phyloP scores from a whole-genome alignment of 2,113 vertebrate species.

The Poicephalus meyeri region DNA sequence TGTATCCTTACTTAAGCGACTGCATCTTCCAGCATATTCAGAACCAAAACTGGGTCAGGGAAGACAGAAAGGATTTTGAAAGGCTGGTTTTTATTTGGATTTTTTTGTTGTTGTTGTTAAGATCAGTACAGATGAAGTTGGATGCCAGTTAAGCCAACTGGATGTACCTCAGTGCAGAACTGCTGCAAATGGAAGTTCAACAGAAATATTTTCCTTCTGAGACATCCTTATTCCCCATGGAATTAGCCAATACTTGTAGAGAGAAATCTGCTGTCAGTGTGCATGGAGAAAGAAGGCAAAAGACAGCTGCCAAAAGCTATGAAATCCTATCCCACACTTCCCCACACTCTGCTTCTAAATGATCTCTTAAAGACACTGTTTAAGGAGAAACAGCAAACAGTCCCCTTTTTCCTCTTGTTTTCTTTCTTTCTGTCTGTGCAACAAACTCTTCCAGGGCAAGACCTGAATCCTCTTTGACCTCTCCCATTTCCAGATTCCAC shows the following conservation, averaged over 20 bases:
- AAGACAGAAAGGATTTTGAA: background rate
- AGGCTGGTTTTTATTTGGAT: background rate
- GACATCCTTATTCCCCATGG: background rate
- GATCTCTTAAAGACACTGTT: background rate
- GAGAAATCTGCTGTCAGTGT: background rate
- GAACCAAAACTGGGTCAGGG: background rate
- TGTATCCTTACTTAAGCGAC: background rate
- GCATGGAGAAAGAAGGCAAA: constrained; percentile 27
- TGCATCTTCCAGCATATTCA: background rate
- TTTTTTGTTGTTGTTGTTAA: background rate
- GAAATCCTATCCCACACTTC: constrained; percentile 42
- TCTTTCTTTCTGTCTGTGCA: background rate
- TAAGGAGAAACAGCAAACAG: constrained; percentile 5
- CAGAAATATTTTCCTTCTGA: background rate
- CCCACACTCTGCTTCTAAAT: background rate
- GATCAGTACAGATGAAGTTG: background rate
- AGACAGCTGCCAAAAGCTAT: constrained; percentile 52
- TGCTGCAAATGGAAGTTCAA: background rate
- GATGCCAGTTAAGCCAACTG: background rate
- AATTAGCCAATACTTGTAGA: background rate
- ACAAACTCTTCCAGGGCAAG: background rate
- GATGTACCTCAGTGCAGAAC: background rate
- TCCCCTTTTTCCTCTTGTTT: background rate
- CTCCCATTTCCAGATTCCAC: background rate
- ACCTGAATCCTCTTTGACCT: background rate